Evolutionary conservation across 2,888 invertebrate genomes (phyloP), one percentile per base, ranked within the genome.

Genomic region (Pseudoips prasinana): DNA sequence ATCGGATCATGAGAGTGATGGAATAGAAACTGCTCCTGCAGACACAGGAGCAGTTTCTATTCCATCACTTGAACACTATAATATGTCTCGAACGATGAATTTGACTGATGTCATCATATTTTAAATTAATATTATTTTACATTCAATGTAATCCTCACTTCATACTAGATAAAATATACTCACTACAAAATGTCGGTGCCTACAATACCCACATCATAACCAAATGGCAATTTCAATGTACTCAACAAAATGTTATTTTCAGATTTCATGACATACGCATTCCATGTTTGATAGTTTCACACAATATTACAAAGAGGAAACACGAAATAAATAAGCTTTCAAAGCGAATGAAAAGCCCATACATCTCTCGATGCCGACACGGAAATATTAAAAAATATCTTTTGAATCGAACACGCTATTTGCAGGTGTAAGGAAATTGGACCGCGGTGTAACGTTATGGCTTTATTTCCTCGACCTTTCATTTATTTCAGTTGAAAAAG

Each of bases 351-450:
- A 54, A 60, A 53, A 36, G 28, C 29, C 44, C 53, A 39, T 49
- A 42, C 46, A 34, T 48, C 41, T 48, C 41, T 46, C 29, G 25
- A 20, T 30, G 7, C 44, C 40, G 33, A 40, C 43, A 34, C 36
- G 36, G 37, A 64, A 58, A 64, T 64, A 65, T 64, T 58, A 54
- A 60, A n/a, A 64, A 57, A 67, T 58, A 52, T 47, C 39, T 53
- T 53, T 48, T 44, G 44, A 46, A 42, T 46, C 28, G 29, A 53
- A 49, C 37, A 31, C 30, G 32, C 49, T 50, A 51, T 45, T 44
- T 47, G 38, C 47, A 47, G 47, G 50, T 53, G 39, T 47, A 49
- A 52, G 51, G 52, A 61, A 64, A 64, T 61, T 55, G 54, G 44
- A 48, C 42, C 27, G 20, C 27, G 50, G 48, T 44, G 48, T 42